Conservation (phyloP, 2,797 vertebrate genomes). For the Acanthis flammea region DNA sequence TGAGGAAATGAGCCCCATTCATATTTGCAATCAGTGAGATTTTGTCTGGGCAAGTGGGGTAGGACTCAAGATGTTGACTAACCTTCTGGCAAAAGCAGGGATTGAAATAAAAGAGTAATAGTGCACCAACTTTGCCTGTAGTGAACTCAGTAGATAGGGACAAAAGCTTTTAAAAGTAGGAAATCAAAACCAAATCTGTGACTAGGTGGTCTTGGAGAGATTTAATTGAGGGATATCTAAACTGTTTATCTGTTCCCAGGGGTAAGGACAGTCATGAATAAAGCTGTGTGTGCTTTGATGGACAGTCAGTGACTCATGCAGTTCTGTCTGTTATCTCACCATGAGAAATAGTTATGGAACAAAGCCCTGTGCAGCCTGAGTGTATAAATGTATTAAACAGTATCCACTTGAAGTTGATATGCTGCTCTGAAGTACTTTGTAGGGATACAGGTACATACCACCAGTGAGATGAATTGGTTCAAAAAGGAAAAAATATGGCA, state of each 20-base stretch:
- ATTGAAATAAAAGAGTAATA: not conserved
- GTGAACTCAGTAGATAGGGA: not conserved
- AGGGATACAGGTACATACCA: not conserved
- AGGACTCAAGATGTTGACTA: not conserved
- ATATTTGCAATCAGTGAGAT: not conserved
- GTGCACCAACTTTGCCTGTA: not conserved
- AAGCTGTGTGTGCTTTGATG: not conserved
- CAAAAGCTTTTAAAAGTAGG: not conserved
- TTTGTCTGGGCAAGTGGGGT: not conserved
- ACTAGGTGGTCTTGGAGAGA: conserved; percentile 12
- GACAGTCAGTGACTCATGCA: conserved; percentile 10
- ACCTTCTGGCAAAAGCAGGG: conserved; percentile 4
- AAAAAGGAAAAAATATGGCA: not conserved
- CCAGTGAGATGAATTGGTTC: not conserved
- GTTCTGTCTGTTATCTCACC: conserved; percentile 1
- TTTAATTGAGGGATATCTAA: not conserved
- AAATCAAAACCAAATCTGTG: not conserved
- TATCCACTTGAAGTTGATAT: not conserved
- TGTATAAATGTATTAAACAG: not conserved
- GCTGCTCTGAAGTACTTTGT: not conserved
- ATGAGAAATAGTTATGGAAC: not conserved
- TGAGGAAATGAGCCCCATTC: conserved; percentile 43
- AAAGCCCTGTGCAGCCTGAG: not conserved
- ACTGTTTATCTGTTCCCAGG: conserved; percentile 29
- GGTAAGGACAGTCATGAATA: not conserved